Evolutionary conservation across 2,113 vertebrate species (phyloP), one percentile per base, ranked within the genome.

Genomic region (Psophia crepitans): DNA sequence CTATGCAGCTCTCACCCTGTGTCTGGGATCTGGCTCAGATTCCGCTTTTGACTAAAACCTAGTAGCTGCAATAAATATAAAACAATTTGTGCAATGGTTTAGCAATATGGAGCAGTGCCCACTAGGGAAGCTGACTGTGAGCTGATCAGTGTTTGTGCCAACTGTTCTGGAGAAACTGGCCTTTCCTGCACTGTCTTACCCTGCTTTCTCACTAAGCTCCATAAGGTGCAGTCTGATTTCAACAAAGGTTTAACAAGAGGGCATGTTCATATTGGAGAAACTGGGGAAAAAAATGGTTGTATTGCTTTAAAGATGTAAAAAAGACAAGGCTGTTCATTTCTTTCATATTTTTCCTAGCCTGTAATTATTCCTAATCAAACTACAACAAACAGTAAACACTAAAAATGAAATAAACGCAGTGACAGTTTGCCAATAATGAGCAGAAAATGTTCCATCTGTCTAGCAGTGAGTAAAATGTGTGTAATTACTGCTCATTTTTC

Each of bases 401-500:
- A 98, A 98, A 98, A 98, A 96, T 97, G 96, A 98, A 97, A 98
- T 98, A 98, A 98, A 97, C 84, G 97, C 89, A 95, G 96, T 98
- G 98, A 98, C 98, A 97, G 97, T 98, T 98, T 98, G 98, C 97
- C 98, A 98, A 96, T 98, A 98, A 98, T 60, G 68, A 96, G 94
- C 96, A 98, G 97, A 97, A 95, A 98, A 97, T 93, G 96, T 97
- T 98, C 98, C 98, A 98, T 98, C 98, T 98, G 98, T 98, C 98
- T 98, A 96, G 95, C 97, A 97, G 95, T 93, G 97, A 98, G 97
- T 97, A 93, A 98, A 98, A 98, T 98, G 97, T 94, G 95, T 97
- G 97, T 98, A 98, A 98, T 98, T 98, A 98, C 98, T 96, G 97
- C 97, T 98, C 98, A 98, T 98, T 98, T 98, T 98, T 98, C 97